Evolutionary conservation across 2,113 vertebrate genomes (phyloP).

Genomic region (Cinclus mexicanus): DNA sequence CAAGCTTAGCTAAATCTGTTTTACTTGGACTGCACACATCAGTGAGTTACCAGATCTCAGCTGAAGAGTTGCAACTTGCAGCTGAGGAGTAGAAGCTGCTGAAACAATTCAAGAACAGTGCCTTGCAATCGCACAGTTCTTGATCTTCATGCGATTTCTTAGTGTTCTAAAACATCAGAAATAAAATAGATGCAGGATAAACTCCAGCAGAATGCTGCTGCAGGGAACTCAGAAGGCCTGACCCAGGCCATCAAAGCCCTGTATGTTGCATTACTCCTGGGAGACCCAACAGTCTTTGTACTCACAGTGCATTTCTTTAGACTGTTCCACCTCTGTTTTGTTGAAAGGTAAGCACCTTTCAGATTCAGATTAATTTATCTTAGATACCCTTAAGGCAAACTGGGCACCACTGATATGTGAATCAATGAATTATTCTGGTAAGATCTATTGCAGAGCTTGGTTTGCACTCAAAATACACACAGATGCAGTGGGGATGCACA

Average conservation of each 20-base stretch:
- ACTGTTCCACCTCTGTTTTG: background rate
- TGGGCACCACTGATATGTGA: background rate
- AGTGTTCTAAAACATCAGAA: background rate
- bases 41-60: background rate
- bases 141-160: background rate
- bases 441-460: background rate
- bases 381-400: background rate
- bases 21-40: background rate
- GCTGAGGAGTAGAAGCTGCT: background rate
- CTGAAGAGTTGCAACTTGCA: background rate
- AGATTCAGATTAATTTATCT: background rate
- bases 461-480: background rate
- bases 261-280: fast-evolving
- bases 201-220: background rate
- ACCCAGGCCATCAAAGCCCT: fast-evolving
- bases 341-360: background rate
- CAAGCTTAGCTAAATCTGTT: background rate
- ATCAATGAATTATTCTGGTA: background rate
- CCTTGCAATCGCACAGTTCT: background rate
- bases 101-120: background rate
- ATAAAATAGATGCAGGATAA: background rate
- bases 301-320: background rate
- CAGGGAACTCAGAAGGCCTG: background rate
- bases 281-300: background rate
- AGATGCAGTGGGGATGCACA: background rate